Base-by-base conservation (phyloP, 37 sponge, comb jelly and placozoan genomes). In the Eunapius fragilis region DNA sequence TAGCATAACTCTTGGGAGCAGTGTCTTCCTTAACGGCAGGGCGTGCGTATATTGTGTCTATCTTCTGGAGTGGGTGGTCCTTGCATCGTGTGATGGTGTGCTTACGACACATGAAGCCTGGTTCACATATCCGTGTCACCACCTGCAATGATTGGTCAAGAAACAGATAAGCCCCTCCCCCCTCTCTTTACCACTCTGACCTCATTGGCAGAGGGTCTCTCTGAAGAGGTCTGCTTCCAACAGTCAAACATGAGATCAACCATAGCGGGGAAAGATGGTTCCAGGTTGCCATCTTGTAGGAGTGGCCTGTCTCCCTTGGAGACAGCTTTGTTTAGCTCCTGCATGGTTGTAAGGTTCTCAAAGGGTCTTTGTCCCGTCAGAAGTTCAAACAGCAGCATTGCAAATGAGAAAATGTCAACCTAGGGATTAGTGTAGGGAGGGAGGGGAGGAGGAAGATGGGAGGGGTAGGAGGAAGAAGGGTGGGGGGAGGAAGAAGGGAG, bases 401-500 rank as follows among this genome's bases (percentile, higher is more conserved):
- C 98, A 88, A 83, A 97, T 30, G 98, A 92, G 84, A 97, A 97
- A 14, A 97, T 97, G 68, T 97, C 98, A 49, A 95, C 98, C 95
- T 97, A 35, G 3, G 58, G 67, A 0, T 9, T 30, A 32, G 11
- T 30, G 41, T 41, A 24, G 47, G 23, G 58, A 19, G 58, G 17
- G 2, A 0, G 14, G 7, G 58, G 0, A 10, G 1, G 58, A 14
- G 58, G 6, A 58, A 11, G 0, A 11, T 58, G 58, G 6, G 41
- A 9, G 41, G 6, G 41, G 41, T 41, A 6, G 3, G 41, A n/a
- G n/a, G n/a, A n/a, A n/a, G n/a, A n/a, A n/a, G n/a, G n/a, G n/a
- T n/a, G n/a, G n/a, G n/a, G n/a, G n/a, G n/a, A n/a, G n/a, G n/a
- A n/a, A n/a, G n/a, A n/a, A n/a, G n/a, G n/a, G n/a, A n/a, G n/a